Evolutionary conservation across 2,888 invertebrate genomes (phyloP).

Genomic region (Xestia sexstrigata): DNA sequence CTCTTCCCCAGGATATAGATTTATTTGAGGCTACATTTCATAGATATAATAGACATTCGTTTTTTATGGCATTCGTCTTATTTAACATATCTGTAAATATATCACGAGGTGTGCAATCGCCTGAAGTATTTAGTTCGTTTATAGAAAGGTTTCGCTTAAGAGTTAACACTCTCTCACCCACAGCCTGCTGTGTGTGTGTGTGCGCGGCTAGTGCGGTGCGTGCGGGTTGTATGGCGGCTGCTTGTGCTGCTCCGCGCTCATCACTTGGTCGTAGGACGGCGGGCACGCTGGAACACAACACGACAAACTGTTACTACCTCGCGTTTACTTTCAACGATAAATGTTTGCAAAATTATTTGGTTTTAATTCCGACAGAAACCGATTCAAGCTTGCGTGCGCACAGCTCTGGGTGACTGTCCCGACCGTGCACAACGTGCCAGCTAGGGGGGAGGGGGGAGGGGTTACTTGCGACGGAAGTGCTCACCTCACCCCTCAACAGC

Average conservation of each 20-base stretch:
- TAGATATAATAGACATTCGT: not conserved
- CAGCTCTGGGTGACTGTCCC: no score
- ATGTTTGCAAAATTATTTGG: not conserved
- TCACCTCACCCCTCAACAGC: no score
- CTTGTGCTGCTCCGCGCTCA: constrained; percentile 71
- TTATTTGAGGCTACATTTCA: not conserved
- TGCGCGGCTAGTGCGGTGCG: constrained; percentile 63
- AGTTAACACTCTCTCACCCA: no score
- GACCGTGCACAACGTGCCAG: no score
- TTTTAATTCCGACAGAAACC: not conserved
- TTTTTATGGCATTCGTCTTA: no score
- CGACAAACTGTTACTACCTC: not conserved
- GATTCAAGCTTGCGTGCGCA: no score
- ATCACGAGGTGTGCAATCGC: not conserved
- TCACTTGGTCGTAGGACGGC: constrained; percentile 83
- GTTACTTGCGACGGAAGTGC: no score
- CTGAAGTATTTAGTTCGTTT: not conserved
- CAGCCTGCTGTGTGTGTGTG: not conserved
- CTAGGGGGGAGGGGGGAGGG: no score
- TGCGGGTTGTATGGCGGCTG: constrained; percentile 76
- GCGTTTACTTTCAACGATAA: not conserved
- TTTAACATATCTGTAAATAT: no score
- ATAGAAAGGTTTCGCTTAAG: no score
- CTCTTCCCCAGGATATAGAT: not conserved
- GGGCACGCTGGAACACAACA: constrained; percentile 76